phyloP scores from a whole-genome alignment of 2,113 vertebrate genomes.

The Brienomyrus brachyistius region DNA sequence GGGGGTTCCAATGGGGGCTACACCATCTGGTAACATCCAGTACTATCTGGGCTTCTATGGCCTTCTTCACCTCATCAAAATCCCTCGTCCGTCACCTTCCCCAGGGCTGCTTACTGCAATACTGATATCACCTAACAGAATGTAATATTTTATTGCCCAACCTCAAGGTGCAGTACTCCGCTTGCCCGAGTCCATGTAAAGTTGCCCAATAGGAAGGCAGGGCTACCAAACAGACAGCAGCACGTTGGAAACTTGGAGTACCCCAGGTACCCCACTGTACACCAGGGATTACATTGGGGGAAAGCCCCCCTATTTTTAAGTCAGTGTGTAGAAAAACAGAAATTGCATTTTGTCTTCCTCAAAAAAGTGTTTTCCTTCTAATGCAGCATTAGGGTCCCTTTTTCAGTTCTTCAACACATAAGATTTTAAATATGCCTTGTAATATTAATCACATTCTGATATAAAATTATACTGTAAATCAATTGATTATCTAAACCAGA shows the following conservation, averaged over 20 bases:
- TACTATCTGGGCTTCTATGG: not conserved
- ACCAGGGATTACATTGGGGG: not conserved
- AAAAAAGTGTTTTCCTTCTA: not conserved
- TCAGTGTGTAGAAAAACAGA: not conserved
- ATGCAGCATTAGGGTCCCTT: not conserved
- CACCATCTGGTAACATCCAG: conserved; percentile 85
- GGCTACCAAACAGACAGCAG: not conserved
- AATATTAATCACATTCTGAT: not conserved
- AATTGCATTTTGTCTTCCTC: not conserved
- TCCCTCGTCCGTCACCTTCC: conserved; percentile 23
- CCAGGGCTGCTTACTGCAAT: conserved; percentile 55
- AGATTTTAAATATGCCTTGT: not conserved
- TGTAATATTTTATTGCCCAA: conserved; percentile 69
- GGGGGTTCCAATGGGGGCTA: conserved; percentile 86
- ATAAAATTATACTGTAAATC: not conserved
- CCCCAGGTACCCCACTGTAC: not conserved
- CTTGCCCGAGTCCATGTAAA: not conserved
- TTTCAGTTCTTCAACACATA: not conserved
- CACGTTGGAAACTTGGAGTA: not conserved
- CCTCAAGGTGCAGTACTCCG: conserved; percentile 59
- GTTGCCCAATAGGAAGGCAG: not conserved
- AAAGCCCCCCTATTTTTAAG: not conserved
- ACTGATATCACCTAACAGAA: conserved; percentile 73
- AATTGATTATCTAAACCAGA: not conserved
- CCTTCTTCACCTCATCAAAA: not conserved